phyloP scores from a whole-genome alignment of 1,140 invertebrate genomes.

The Hetaerina americana region DNA sequence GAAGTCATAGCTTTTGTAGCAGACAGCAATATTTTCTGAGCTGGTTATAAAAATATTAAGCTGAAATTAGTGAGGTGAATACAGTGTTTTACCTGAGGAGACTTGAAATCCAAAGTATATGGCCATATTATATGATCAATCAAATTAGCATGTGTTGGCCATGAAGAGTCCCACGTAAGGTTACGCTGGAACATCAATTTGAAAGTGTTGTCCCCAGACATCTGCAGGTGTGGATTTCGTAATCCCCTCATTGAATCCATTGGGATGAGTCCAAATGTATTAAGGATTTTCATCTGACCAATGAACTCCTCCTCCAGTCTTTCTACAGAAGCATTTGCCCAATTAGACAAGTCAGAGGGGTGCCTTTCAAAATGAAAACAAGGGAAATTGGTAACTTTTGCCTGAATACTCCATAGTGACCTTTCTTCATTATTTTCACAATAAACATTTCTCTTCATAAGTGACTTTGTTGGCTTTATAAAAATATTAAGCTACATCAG shows the following conservation, averaged over 20 bases:
- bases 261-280: conserved; percentile 42
- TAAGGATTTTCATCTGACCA: conserved; percentile 36
- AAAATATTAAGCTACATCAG: too few species aligned
- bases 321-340: conserved; percentile 30
- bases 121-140: conserved; percentile 72
- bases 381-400: too few species aligned
- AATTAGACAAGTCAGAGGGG: conserved; percentile 31
- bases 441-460: too few species aligned
- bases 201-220: conserved; percentile 43
- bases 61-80: too few species aligned
- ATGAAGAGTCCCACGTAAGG: conserved; percentile 47
- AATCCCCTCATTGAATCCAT: conserved; percentile 31
- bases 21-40: too few species aligned
- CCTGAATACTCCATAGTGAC: too few species aligned
- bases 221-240: conserved; percentile 48
- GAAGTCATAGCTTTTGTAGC: too few species aligned
- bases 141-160: conserved; percentile 38
- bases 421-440: too few species aligned
- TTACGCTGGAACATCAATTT: conserved; percentile 33
- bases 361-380: too few species aligned
- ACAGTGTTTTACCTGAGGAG: conserved; percentile 33
- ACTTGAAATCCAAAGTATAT: conserved; percentile 65
- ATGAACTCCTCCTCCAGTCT: conserved; percentile 39
- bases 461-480: too few species aligned
- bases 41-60: too few species aligned